Evolutionary conservation across 2,888 invertebrate species (phyloP).

Genomic region (Apamea monoglypha): DNA sequence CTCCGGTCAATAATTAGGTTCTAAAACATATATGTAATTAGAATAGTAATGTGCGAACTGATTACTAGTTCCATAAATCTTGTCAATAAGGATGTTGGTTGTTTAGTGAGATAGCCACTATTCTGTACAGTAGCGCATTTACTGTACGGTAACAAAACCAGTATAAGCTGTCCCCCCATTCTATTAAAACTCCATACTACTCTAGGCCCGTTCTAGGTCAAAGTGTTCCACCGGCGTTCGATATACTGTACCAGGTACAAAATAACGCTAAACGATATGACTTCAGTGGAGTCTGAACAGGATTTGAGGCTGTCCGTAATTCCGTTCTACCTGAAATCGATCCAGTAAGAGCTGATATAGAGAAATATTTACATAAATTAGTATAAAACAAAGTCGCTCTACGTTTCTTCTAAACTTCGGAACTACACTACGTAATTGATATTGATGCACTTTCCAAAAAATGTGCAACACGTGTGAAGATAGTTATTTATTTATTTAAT

Average conservation of each 20-base stretch:
- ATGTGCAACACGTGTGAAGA: not conserved
- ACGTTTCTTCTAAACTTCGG: no score
- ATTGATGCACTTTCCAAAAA: no score
- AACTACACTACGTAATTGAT: no score
- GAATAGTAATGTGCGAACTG: constrained; percentile 3
- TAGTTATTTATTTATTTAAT: no score
- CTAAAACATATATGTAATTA: constrained; percentile 24
- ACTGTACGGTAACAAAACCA: not conserved
- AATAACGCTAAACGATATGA: not conserved
- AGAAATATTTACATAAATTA: not conserved
- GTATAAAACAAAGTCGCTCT: not conserved
- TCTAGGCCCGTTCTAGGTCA: not conserved
- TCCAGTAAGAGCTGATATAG: not conserved
- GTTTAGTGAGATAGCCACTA: not conserved
- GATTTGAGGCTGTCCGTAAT: not conserved
- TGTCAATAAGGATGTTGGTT: constrained; percentile 16
- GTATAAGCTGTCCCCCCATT: not conserved
- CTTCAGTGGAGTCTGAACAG: not conserved
- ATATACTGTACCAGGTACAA: not conserved
- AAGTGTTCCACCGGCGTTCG: no score
- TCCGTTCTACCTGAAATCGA: not conserved
- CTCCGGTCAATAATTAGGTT: constrained; percentile 29
- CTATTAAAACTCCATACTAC: no score
- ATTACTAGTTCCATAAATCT: constrained; percentile 19
- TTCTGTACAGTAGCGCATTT: no score